A percentile compares a stretch with the other conserved stretches of the same genome.
Evolutionary conservation across 2,888 invertebrate species (phyloP).

Genomic region (Cryptosula pallasiana): DNA sequence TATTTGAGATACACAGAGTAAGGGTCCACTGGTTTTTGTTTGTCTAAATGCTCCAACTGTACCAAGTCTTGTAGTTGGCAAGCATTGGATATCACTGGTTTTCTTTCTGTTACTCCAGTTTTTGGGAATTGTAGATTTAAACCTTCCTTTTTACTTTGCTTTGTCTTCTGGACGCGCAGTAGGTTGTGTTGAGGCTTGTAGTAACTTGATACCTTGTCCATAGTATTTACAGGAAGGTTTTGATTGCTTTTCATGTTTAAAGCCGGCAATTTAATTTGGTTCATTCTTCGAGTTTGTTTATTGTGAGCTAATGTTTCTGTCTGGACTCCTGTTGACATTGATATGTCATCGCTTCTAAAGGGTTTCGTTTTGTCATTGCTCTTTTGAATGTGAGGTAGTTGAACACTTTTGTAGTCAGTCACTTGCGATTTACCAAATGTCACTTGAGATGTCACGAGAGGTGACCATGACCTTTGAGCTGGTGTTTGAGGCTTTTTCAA

Average conservation of each 20-base stretch:
- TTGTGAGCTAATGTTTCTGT: background rate
- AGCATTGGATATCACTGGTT: background rate
- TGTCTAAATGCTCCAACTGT: background rate
- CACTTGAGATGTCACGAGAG: background rate
- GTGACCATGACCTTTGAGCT: too few relatives aligned
- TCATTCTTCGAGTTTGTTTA: background rate
- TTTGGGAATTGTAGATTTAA: too few relatives aligned
- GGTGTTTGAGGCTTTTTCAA: too few relatives aligned
- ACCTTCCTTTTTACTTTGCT: too few relatives aligned
- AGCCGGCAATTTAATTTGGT: background rate
- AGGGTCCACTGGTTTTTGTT: background rate
- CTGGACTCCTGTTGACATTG: too few relatives aligned
- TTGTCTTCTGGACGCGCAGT: too few relatives aligned
- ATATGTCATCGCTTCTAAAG: too few relatives aligned
- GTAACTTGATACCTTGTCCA: too few relatives aligned
- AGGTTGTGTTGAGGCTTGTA: background rate
- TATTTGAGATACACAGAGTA: constrained; percentile 19
- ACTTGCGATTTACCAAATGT: background rate
- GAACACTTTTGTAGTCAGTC: background rate
- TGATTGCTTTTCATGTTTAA: background rate
- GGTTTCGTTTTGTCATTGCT: too few relatives aligned
- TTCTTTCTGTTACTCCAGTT: background rate
- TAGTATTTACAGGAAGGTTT: background rate
- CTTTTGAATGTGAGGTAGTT: too few relatives aligned
- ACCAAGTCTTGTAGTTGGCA: background rate